Evolutionary conservation across 2,888 invertebrate genomes (phyloP), one percentile per base, ranked within the genome.

Genomic region (Conus canariensis): DNA sequence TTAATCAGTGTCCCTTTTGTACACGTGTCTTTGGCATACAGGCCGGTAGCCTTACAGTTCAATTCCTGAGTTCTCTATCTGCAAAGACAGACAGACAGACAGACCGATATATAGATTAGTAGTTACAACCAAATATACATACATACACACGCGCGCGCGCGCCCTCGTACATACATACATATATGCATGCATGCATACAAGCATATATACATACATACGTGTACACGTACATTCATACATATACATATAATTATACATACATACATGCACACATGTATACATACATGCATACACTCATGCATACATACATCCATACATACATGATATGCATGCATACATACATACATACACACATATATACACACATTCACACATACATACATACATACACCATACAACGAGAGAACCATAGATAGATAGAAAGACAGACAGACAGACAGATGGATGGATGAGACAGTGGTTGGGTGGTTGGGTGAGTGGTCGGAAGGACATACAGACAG

Each of bases 291-390:
- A 30, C 30, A n/a, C n/a, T n/a, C n/a, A 30, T 30, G 30, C 30
- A 30, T 30, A 30, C 30, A 30, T 30, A 2, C 30, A 30, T 30
- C 1, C 30, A 30, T 30, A 2, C 77, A 77, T n/a, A 45, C 30
- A 74, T 74, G 5, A n/a, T n/a, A n/a, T 22, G 7, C 60, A 64
- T 16, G 4, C 60, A 64, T 22, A 4, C 70, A 70, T 22, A 6
- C 80, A 82, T 30, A 45, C 80, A 82, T 30, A 82, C 80, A 30
- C 7, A 82, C 80, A 82, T 30, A 82, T 45, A 82, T 22, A 82
- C 80, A 82, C 7, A 82, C 80, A 82, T 30, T 45, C 80, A 82
- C 7, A 82, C 80, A 82, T 30, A 82, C 80, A 82, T 30, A 6
- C 80, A 82, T 0, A 82, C 8, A n/a, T n/a, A n/a, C n/a, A n/a